These are phyloP conservation scores for Acronicta aceris DNA, from an alignment of 2,888 invertebrate species.

Conservation along the genomic window DNA sequence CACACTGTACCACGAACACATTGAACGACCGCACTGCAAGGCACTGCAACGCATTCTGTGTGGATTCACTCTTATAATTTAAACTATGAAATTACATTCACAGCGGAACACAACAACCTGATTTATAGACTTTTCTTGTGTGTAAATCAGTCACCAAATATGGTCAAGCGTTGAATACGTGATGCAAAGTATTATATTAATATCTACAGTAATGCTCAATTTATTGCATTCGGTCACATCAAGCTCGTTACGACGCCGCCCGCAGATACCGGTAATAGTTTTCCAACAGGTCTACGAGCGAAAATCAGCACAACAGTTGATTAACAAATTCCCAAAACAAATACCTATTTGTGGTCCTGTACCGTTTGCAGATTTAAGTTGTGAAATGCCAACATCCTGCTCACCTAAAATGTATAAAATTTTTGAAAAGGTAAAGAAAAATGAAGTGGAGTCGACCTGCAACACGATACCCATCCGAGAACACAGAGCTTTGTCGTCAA, in stretches of 20 bases:
- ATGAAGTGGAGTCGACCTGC: background rate
- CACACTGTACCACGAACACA: too few relatives aligned
- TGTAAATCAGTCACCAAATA: background rate
- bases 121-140: conserved; percentile 1
- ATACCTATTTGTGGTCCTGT: conserved; percentile 15
- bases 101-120: conserved; percentile 15
- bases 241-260: conserved; percentile 7
- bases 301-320: background rate
- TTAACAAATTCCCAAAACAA: background rate
- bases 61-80: too few relatives aligned
- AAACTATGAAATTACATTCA: conserved; percentile 5
- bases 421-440: background rate
- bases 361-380: conserved; percentile 15
- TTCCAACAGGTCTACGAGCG: background rate
- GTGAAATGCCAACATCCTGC: conserved; percentile 18
- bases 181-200: conserved; percentile 13
- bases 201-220: conserved; percentile 10
- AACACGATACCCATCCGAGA: background rate
- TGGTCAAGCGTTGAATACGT: conserved; percentile 12
- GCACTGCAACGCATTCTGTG: too few relatives aligned
- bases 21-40: too few relatives aligned
- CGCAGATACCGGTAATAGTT: conserved; percentile 15
- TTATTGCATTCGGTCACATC: conserved; percentile 6
- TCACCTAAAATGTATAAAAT: background rate
- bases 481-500: background rate